Conservation (phyloP, 2,113 vertebrate species). For the Vombatus ursinus region DNA sequence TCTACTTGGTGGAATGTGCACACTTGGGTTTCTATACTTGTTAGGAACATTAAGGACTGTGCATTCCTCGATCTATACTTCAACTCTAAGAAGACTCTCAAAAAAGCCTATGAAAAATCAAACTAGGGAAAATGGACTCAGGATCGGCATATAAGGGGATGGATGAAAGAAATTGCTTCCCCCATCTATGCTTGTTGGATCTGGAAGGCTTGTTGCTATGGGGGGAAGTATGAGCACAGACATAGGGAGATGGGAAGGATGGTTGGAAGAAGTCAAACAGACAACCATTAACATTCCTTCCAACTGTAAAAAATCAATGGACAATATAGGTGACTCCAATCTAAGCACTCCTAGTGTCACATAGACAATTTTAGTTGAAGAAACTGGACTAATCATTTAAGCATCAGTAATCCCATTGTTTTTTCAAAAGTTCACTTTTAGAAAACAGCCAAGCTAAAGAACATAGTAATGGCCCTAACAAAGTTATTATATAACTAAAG, state of each 20-base stretch:
- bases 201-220: not conserved
- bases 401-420: no score
- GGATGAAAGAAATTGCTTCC: not conserved
- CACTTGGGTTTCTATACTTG: not conserved
- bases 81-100: not conserved
- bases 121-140: not conserved
- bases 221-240: not conserved
- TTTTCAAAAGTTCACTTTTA: no score
- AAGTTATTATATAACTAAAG: no score
- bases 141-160: rapidly evolving
- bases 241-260: not conserved
- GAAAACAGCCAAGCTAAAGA: no score
- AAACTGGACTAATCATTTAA: no score
- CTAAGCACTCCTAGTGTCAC: no score
- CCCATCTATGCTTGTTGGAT: not conserved
- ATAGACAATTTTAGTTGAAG: no score
- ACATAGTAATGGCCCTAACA: no score
- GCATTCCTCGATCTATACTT: not conserved
- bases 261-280: not conserved
- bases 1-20: not conserved
- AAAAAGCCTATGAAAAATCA: not conserved
- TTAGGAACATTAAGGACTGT: not conserved
- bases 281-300: not conserved
- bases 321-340: not conserved
- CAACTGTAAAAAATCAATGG: not conserved